Evolutionary conservation across 2,888 invertebrate genomes (phyloP).

Genomic region (Copidosoma aretas): DNA sequence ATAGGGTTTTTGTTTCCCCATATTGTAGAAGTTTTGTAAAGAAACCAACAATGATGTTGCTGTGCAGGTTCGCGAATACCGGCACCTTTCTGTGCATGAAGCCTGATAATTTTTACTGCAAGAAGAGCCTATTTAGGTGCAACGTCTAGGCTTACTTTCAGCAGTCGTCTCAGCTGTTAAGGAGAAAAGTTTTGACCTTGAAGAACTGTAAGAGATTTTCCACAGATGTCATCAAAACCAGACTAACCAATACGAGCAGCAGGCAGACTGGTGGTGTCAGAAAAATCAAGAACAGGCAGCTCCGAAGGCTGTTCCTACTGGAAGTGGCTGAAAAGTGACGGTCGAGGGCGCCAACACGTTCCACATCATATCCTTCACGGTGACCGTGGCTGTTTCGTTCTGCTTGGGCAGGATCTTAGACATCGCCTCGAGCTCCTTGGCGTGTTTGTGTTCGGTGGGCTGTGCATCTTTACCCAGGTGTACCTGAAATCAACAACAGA

Average conservation of each 20-base stretch:
- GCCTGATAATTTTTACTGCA: conserved; percentile 7
- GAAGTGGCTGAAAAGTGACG: conserved; percentile 59
- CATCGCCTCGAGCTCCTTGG: conserved; percentile 75
- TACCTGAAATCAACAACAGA: conserved; percentile 94
- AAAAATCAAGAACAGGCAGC: conserved; percentile 41
- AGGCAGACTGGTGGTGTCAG: conserved; percentile 4
- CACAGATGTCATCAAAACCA: conserved; percentile 3
- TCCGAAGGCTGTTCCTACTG: conserved; percentile 50
- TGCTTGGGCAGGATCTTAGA: conserved; percentile 93
- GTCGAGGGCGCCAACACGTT: conserved; percentile 82
- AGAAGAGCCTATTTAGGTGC: conserved; percentile 8
- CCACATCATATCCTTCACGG: conserved; percentile 84
- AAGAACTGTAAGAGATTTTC: conserved; percentile 63
- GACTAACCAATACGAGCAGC: neutral
- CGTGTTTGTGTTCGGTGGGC: conserved; percentile 86
- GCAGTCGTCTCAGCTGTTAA: conserved; percentile 24
- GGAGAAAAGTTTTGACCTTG: conserved; percentile 22
- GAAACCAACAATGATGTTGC: conserved; percentile 9
- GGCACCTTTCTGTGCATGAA: conserved; percentile 11
- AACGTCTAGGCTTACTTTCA: conserved; percentile 27
- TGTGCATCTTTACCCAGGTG: conserved; percentile 90
- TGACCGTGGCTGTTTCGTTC: conserved; percentile 93
- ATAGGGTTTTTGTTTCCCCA: too few species aligned
- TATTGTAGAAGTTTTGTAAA: too few species aligned
- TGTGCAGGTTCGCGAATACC: conserved; percentile 21